Evolutionary conservation across 2,888 invertebrate genomes (phyloP), one percentile per base, ranked within the genome.

Genomic region (Crioceris asparagi): DNA sequence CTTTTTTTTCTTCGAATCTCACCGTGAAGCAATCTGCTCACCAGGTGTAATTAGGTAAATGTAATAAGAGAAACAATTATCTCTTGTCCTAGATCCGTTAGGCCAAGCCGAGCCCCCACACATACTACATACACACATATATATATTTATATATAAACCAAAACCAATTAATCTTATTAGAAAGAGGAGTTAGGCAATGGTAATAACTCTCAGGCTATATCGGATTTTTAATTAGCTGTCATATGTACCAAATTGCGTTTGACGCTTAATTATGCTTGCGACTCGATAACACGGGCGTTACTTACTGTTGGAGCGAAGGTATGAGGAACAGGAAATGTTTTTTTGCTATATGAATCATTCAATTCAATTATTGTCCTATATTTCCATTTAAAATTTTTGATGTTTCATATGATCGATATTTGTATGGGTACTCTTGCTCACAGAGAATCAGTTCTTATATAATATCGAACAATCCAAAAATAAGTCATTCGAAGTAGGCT

Each of bases 201-300:
- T 52, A 50, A 54, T 55, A 55, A 52, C 55, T 56, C 51, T 53
- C 46, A 47, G 43, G 39, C 49, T 52, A 52, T 56, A 56, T 59
- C 59, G 53, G 55, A 57, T 60, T 61, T 61, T 60, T 61, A 61
- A 61, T 61, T 61, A 60, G 56, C 59, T 61, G 61, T 61, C 61
- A 61, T 57, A 60, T 56, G 53, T 57, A 57, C 55, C 55, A 58
- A 60, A 61, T 61, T 61, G 56, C 59, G 52, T 57, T 57, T 55
- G 58, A 57, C 55, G 58, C 53, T 57, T 58, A 60, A 59, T 58
- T 57, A 57, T 57, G 51, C 49, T 56, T 53, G 54, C 50, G 55
- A 56, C 57, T 56, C 56, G 56, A 57, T 57, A 40, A 29, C 21
- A 45, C 37, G 41, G 40, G 43, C 27, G 27, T 27, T 12, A 12